These are phyloP conservation scores for Timandra comae DNA, from an alignment of 2,888 invertebrate species.

Conservation along the genomic window DNA sequence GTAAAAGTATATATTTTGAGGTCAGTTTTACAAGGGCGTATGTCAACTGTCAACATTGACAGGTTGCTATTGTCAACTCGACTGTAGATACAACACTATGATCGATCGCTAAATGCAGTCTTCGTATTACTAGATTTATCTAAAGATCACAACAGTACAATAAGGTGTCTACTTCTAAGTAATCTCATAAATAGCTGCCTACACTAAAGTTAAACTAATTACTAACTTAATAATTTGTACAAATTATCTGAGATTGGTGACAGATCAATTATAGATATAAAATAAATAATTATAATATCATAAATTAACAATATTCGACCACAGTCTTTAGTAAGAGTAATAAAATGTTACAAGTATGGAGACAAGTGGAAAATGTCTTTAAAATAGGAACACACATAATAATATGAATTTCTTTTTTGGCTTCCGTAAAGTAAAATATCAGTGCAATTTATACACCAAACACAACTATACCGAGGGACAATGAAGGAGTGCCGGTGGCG, in stretches of 20 bases:
- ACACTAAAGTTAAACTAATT: constrained; percentile 50
- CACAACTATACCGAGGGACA: constrained; percentile 23
- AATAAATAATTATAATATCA: constrained; percentile 70
- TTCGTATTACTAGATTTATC: constrained; percentile 53
- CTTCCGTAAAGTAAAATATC: constrained; percentile 42
- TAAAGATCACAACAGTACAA: constrained; percentile 69
- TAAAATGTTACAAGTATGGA: constrained; percentile 47
- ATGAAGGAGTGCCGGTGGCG: constrained; percentile 33
- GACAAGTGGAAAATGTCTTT: constrained; percentile 57
- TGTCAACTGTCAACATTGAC: constrained; percentile 2
- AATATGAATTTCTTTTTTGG: constrained; percentile 48
- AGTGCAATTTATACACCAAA: constrained; percentile 28
- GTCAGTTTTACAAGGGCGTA: constrained; percentile 31
- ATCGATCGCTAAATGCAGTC: constrained; percentile 69
- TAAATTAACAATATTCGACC: constrained; percentile 68
- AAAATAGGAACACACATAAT: constrained; percentile 65
- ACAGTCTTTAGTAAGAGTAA: constrained; percentile 67
- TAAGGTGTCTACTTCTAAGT: constrained; percentile 60
- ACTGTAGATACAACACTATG: constrained; percentile 39
- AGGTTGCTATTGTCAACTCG: constrained; percentile 6
- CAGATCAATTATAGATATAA: constrained; percentile 58
- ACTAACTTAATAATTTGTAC: constrained; percentile 72
- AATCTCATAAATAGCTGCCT: constrained; percentile 74
- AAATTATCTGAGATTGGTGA: constrained; percentile 63
- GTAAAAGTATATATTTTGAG: constrained; percentile 61